Evolutionary conservation across 2,888 invertebrate species (phyloP), one percentile per base, ranked within the genome.

Genomic region (Thera obeliscata): DNA sequence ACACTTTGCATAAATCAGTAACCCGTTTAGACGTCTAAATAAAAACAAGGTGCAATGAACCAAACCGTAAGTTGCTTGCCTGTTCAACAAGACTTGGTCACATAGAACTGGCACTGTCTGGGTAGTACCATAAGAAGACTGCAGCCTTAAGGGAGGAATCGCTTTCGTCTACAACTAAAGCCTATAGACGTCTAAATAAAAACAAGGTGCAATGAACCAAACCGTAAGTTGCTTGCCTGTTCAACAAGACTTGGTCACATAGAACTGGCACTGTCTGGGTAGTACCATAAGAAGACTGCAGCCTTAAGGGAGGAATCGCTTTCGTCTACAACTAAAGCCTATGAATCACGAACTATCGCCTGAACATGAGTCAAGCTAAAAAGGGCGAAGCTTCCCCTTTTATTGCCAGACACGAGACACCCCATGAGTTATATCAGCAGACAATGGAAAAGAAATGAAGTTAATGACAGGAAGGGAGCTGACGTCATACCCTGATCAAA

Each of bases 401-500:
- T 73, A 81, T 77, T 75, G 75, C 62, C 69, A 80, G 78, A 77
- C 82, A 78, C 61, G 68, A 80, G 78, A 77, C 82, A 78, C 80
- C 82, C 74, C 66, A 67, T 72, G 68, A 72, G 71, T 73, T 72
- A 70, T 61, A 64, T 73, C 70, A 71, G 63, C 72, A 70, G 72
- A 72, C 69, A 74, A 71, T 67, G 64, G 66, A 60, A 64, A 43
- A 58, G 69, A 56, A 71, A 63, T 58, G 56, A 68, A 71, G 67
- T 73, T 73, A 72, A 69, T 66, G 70, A 66, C 68, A 61, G 67
- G 56, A 50, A 9, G 62, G 63, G 48, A 41, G 57, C 63, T 69
- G 69, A 69, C 66, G 69, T 60, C 60, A 66, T 58, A 35, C 46
- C 57, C 48, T 61, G 64, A 58, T 66, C 43, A 50, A 65, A 57